These are phyloP conservation scores for Pocillopora meandrina DNA, from an alignment of 92 coral and sea anemone species.

Conservation along the genomic window DNA sequence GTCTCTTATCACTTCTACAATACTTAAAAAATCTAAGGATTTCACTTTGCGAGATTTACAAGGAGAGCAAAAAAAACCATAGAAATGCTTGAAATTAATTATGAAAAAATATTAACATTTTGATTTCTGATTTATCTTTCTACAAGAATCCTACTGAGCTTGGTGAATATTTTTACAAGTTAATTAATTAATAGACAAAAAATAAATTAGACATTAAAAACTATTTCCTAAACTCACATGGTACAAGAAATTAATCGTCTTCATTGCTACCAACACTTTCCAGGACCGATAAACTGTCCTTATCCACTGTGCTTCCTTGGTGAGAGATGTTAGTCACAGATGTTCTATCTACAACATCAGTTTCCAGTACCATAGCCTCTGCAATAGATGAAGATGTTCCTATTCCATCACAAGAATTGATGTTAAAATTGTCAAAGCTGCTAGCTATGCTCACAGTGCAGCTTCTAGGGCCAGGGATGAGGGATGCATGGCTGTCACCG, in stretches of 20 bases:
- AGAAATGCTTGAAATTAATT: too few relatives aligned
- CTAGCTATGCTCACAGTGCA: slow-evolving; percentile 98
- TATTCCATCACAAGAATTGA: slow-evolving; percentile 60
- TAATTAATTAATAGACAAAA: too few relatives aligned
- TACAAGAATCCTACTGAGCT: too few relatives aligned
- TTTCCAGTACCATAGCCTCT: slow-evolving; percentile 66
- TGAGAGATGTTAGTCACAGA: slow-evolving; percentile 38
- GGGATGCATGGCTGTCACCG: slow-evolving; percentile 91
- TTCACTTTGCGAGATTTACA: too few relatives aligned
- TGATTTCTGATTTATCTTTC: too few relatives aligned
- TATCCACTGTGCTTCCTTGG: slow-evolving; percentile 49
- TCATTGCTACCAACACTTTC: slow-evolving; percentile 93
- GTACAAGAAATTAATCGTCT: slow-evolving; percentile 29
- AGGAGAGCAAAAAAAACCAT: too few relatives aligned
- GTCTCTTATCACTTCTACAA: too few relatives aligned
- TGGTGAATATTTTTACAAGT: too few relatives aligned
- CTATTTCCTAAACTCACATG: neutral
- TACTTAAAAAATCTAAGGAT: too few relatives aligned
- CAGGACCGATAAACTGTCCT: slow-evolving; percentile 77
- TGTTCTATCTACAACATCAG: slow-evolving; percentile 23
- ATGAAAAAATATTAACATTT: too few relatives aligned
- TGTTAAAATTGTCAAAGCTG: slow-evolving; percentile 93
- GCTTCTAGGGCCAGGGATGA: slow-evolving; percentile 97
- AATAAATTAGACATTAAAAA: too few relatives aligned
- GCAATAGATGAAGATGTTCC: slow-evolving; percentile 74